A percentile compares a stretch with the other conserved stretches of the same genome.
Conservation (phyloP, 2,797 vertebrate genomes). For the Sparus aurata region DNA sequence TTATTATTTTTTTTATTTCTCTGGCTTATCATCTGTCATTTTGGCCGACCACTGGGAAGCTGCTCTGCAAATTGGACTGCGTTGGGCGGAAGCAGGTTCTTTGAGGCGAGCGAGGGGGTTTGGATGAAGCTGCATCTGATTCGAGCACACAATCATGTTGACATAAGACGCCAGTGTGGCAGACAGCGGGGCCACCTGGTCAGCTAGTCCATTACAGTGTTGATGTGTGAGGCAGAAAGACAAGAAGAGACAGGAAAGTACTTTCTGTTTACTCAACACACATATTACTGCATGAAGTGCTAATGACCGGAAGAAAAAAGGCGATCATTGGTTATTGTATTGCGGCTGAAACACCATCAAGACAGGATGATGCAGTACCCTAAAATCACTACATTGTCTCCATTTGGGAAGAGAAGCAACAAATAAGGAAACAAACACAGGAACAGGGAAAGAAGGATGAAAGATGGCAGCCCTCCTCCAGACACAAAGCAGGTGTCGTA, state of each 20-base stretch:
- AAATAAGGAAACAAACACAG: too few species aligned
- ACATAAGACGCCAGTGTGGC: slow-evolving; percentile 20
- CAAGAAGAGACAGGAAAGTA: slow-evolving; percentile 8
- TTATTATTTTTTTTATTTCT: neutral
- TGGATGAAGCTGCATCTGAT: slow-evolving; percentile 25
- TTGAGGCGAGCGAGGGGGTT: slow-evolving; percentile 33
- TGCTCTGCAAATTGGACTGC: slow-evolving; percentile 35
- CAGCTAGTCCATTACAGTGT: slow-evolving; percentile 26
- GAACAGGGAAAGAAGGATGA: too few species aligned
- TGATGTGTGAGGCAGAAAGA: slow-evolving; percentile 1
- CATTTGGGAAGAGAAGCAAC: too few species aligned
- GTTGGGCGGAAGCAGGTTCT: slow-evolving; percentile 20
- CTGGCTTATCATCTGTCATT: slow-evolving; percentile 33
- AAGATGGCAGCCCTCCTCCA: too few species aligned
- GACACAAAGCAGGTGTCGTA: too few species aligned
- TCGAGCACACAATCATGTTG: slow-evolving; percentile 26
- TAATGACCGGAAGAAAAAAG: neutral
- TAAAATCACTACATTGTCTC: too few species aligned
- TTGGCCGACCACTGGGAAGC: slow-evolving; percentile 12
- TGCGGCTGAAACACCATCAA: neutral
- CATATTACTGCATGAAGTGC: neutral
- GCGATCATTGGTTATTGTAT: neutral
- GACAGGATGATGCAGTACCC: neutral
- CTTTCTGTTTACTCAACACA: slow-evolving; percentile 3
- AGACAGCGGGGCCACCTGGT: slow-evolving; percentile 25